Base-by-base conservation (phyloP, 2,888 invertebrate genomes). In the Ctenicera cuprea region DNA sequence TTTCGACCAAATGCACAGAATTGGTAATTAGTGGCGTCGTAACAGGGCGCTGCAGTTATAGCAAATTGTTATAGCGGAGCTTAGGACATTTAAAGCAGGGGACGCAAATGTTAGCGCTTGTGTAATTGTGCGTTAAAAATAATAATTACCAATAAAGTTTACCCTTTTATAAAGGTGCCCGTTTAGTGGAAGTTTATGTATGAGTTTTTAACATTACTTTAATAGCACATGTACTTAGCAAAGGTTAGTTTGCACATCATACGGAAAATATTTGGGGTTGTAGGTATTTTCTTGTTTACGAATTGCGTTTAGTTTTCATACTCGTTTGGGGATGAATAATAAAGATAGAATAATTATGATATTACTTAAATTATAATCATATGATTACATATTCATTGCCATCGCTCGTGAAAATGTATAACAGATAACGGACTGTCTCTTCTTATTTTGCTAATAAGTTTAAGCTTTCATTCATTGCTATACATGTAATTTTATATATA, bases 1-100 rank as follows among this genome's bases (percentile, higher is more conserved):
- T 54, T 41, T 26, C 43, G 54, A 57, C 48, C 61, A 38, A 68
- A 37, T 70, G 61, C 63, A 33, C 70, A 52, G 41, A 22, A 48
- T 37, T 59, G 41, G 54, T 63, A 64, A 63, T 62, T 43, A 62
- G 62, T 18, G 33, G 30, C 43, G 52, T 18, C 33, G 48, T 38
- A 14, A 41, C 41, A 54, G n/a, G 11, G 62, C n/a, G 52, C 26
- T 71, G 54, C 30, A 63, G 22, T 63, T 63, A 45, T 41, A 11
- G 30, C 41, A 14, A 22, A 61, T 68, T 45, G 59, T 64, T 64
- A 50, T 64, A 18, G 30, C 16, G 8, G 16, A 26, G 30, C 30
- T 45, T 20, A 48, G 30, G 64, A 37, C 50, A 48, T 48, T 33
- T 12, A 20, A 26, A 33, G 14, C 50, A 33, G 12, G 14, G 64